Evolutionary conservation across 23 tunicate species (phyloP), one percentile per base, ranked within the genome.

Genomic region (Phallusia fumigata): DNA sequence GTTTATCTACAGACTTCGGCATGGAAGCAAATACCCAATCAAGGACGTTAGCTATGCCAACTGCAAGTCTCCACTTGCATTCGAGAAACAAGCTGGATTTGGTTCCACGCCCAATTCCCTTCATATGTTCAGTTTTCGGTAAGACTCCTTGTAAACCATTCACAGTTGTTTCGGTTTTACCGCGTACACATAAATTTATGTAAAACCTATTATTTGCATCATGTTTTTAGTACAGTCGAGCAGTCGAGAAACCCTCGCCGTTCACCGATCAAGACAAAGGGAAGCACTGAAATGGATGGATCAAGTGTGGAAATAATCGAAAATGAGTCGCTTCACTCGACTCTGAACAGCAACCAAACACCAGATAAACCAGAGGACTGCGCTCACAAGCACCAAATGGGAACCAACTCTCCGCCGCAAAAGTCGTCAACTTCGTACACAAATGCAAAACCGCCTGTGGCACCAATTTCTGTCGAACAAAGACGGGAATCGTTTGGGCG

Each of bases 251-350:
- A 31, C 65, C 88, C n/a, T 53, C 65, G 79, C 45, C 81, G 26
- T 78, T 32, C 83, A 35, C 81, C 52, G 53, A 78, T 53, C 81
- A 58, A 58, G 69, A 24, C 28, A 11, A 58, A 58, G 13, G 69
- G 16, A 22, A 24, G 69, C 69, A 58, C 44, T 44, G 88, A 76
- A 32, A 74, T 74, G 58, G 90, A 86, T 74, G 84, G 84, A 8
- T 80, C 90, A 16, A 86, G 90, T 52, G 51, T 86, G 22, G 90
- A 86, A 74, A 86, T 86, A 10, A 73, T 82, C 15, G 80, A 82
- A 50, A 73, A 80, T 32, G 90, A 86, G 33, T 86, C 90, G 30
- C 47, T 86, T 12, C 79, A 32, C 12, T 78, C 83, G 22, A 47
- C 83, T 11, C 26, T 40, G 28, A 53, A 80, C 83, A 22, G n/a